Conservation (phyloP, 2,888 invertebrate genomes). For the Andrena minutula region DNA sequence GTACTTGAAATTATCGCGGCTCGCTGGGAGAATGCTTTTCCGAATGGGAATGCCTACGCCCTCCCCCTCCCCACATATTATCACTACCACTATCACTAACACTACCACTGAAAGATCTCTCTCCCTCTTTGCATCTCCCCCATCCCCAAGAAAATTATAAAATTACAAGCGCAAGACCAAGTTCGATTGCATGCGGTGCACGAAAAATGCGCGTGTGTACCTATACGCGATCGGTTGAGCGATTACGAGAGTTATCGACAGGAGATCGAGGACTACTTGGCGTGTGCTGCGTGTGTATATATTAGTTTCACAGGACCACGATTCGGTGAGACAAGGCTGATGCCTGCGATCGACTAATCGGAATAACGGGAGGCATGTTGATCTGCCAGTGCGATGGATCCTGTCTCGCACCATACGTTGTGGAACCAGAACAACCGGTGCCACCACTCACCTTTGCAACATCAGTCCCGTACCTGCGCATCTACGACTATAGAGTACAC, state of each 20-base stretch:
- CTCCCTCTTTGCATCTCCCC: not conserved
- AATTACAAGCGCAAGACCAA: constrained; percentile 37
- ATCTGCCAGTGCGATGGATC: constrained; percentile 74
- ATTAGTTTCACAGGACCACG: constrained; percentile 85
- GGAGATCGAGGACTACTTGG: constrained; percentile 78
- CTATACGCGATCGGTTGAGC: constrained; percentile 24
- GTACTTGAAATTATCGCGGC: no score
- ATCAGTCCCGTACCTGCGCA: constrained; percentile 78
- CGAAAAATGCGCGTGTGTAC: not conserved
- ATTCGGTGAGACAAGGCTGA: constrained; percentile 80
- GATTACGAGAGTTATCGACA: constrained; percentile 44
- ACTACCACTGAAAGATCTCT: not conserved
- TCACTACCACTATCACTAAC: no score
- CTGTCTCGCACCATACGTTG: constrained; percentile 67
- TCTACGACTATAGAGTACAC: constrained; percentile 83
- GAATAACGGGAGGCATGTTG: constrained; percentile 76
- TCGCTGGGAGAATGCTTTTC: no score
- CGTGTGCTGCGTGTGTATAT: constrained; percentile 85
- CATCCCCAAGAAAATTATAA: not conserved
- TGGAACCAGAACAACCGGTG: constrained; percentile 73
- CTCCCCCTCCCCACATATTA: no score
- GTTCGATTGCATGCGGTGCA: constrained; percentile 30
- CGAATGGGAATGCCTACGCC: no score
- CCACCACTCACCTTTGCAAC: constrained; percentile 71
- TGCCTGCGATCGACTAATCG: constrained; percentile 70